Conservation (phyloP, 2,888 invertebrate species). For the Tenthredo mesomela region DNA sequence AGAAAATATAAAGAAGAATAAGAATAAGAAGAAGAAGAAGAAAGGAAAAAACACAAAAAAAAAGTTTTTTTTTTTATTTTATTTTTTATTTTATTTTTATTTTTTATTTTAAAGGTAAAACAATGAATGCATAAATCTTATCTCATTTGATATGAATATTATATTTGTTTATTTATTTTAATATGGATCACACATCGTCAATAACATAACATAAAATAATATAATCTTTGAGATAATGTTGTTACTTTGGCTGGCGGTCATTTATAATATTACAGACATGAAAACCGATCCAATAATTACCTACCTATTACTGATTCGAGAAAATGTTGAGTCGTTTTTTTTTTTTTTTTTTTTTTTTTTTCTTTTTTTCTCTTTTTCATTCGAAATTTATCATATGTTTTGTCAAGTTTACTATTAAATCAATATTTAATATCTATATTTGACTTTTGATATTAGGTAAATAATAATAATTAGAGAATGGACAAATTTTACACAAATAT, state of each 20-base stretch:
- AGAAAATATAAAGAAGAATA: not conserved
- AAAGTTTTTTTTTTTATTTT: not conserved
- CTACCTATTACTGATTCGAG: not conserved
- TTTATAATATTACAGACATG: constrained; percentile 1
- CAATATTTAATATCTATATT: constrained; percentile 50
- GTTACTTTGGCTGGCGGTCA: not conserved
- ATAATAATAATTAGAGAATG: not conserved
- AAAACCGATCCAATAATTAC: constrained; percentile 16
- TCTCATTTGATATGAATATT: constrained; percentile 43
- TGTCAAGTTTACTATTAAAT: constrained; percentile 1
- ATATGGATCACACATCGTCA: constrained; percentile 41
- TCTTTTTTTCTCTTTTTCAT: constrained; percentile 40
- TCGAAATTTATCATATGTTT: constrained; percentile 14
- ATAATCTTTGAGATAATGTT: not conserved
- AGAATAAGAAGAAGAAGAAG: not conserved
- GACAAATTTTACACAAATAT: not conserved
- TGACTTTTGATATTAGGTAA: constrained; percentile 18
- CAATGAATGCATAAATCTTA: constrained; percentile 23
- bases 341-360: constrained; percentile 49
- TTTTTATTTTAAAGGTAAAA: not conserved
- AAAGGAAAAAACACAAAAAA: not conserved
- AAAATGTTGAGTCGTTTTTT: constrained; percentile 53
- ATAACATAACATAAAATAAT: not conserved
- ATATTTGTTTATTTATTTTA: constrained; percentile 47
- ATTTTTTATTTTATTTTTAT: constrained; percentile 7